Evolutionary conservation across 2,797 vertebrate species (phyloP).

Genomic region (Vipera ursinii): DNA sequence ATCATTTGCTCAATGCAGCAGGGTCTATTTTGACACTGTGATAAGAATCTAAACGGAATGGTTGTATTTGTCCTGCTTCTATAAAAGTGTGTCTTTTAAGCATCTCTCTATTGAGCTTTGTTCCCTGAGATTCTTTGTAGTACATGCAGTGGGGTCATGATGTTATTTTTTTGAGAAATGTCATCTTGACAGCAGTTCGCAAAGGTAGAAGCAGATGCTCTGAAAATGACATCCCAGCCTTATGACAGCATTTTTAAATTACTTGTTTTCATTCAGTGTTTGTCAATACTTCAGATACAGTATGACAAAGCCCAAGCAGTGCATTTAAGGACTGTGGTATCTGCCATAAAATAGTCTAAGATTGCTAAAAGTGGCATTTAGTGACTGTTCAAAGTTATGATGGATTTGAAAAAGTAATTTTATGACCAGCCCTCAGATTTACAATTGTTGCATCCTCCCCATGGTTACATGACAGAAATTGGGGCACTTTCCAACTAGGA

Average conservation of each 20-base stretch:
- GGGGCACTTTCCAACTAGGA: not conserved
- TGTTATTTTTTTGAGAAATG: not conserved
- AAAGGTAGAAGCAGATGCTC: not conserved
- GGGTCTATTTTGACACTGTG: not conserved
- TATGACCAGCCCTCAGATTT: not conserved
- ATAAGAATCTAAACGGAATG: not conserved
- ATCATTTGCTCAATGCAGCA: not conserved
- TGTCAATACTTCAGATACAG: not conserved
- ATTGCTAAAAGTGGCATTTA: not conserved
- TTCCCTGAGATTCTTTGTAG: not conserved
- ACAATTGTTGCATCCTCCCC: not conserved
- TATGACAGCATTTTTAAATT: not conserved
- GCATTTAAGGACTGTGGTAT: not conserved
- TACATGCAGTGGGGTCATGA: not conserved
- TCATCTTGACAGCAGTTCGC: not conserved
- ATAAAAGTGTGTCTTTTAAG: not conserved
- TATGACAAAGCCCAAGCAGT: not conserved
- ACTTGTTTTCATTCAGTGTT: not conserved
- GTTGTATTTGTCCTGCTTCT: not conserved
- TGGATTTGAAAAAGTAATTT: not conserved
- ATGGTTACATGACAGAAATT: not conserved
- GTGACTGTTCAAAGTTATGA: not conserved
- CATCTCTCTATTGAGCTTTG: not conserved
- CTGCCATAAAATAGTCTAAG: not conserved
- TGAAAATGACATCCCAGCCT: not conserved